A percentile compares a stretch with the other conserved stretches of the same genome.
These are phyloP conservation scores for Aelia acuminata DNA, from an alignment of 2,888 invertebrate species.

Conservation along the genomic window DNA sequence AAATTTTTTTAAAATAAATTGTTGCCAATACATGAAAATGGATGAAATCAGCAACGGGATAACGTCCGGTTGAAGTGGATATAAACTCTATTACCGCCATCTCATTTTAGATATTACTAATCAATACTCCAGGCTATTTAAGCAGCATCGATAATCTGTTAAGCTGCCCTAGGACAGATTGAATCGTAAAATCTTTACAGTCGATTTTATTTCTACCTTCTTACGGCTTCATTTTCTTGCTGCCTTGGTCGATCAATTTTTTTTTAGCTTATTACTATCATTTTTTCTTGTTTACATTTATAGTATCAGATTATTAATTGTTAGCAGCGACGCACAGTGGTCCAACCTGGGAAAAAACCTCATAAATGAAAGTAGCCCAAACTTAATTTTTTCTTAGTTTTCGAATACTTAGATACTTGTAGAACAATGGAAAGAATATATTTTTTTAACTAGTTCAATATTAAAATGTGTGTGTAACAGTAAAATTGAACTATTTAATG, in stretches of 20 bases:
- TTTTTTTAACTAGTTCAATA: no score
- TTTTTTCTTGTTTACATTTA: neutral
- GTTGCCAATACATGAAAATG: neutral
- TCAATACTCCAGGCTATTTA: neutral
- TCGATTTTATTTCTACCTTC: neutral
- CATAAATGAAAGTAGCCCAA: no score
- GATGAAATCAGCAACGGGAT: neutral
- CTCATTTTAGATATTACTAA: constrained; percentile 7
- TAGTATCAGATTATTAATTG: neutral
- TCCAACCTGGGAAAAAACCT: no score
- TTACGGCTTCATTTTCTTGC: neutral
- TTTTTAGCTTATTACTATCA: neutral
- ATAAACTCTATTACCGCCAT: neutral
- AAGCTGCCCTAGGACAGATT: neutral
- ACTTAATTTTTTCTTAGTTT: no score
- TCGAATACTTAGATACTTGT: no score
- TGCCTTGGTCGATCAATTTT: neutral
- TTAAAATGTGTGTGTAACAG: no score
- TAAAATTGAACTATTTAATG: no score
- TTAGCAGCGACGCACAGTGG: no score
- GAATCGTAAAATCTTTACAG: constrained; percentile 10
- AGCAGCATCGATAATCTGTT: neutral
- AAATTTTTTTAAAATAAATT: no score
- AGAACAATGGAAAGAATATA: no score
- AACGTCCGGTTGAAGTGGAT: neutral